These are phyloP conservation scores for Tetrapedia diversipes DNA, from an alignment of 2,888 invertebrate genomes.

Conservation along the genomic window DNA sequence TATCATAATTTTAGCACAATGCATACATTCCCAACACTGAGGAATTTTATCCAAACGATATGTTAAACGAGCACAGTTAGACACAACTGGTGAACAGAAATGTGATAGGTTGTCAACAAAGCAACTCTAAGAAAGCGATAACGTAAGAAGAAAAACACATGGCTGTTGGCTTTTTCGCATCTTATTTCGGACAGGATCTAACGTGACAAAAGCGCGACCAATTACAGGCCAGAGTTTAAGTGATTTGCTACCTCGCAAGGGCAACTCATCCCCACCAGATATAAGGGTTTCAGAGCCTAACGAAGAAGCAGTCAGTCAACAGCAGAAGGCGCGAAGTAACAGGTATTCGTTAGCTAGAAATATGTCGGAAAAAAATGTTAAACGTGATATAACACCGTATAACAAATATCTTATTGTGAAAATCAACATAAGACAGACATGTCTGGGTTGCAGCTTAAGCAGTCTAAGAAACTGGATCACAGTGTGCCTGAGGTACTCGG, in stretches of 20 bases:
- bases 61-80: background rate
- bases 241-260: background rate
- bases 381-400: background rate
- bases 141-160: background rate
- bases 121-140: background rate
- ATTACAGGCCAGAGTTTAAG: slow-evolving; percentile 19
- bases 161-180: background rate
- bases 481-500: slow-evolving; percentile 2
- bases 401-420: background rate
- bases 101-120: background rate
- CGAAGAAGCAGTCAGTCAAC: slow-evolving; percentile 12
- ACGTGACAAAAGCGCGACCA: slow-evolving; percentile 19
- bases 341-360: background rate
- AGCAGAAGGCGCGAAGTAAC: background rate
- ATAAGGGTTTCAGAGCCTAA: background rate
- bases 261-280: slow-evolving; percentile 36
- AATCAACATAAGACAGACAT: background rate
- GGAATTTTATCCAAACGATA: background rate
- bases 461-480: background rate
- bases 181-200: background rate
- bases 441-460: background rate
- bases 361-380: background rate
- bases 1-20: background rate
- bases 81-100: background rate
- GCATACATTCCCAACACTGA: background rate